Evolutionary conservation across 2,888 invertebrate genomes (phyloP), one percentile per base, ranked within the genome.

Genomic region (Petrolisthes cinctipes): DNA sequence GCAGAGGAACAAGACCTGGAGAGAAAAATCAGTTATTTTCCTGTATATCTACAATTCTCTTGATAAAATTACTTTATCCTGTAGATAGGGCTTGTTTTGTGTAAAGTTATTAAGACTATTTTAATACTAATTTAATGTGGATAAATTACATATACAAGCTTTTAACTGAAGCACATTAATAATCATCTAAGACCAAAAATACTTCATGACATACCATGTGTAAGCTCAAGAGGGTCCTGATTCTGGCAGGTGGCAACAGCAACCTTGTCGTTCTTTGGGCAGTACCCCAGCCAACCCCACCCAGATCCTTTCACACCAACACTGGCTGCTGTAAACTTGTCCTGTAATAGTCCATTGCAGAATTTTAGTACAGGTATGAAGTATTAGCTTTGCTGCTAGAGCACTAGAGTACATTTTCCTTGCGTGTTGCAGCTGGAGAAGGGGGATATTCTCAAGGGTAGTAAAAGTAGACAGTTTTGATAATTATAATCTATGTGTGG

Each of bases 221-320:
- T 97, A 0, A 96, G 96, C 93, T 97, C 95, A 86, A 99, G 93
- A 0, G 98, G 98, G 93, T 99, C 99, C 85, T 90, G 90, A 93
- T 99, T 99, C 88, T 96, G 95, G 93, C 98, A 97, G 2, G 97
- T 95, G 7, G 96, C 95, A 91, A 99, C 95, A 92, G 96, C 95
- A 61, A 99, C 93, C 91, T 94, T 94, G 91, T 96, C 95, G 85
- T 95, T 94, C 91, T 95, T 95, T 91, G 95, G 95, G 93, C 97
- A 97, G 92, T 95, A 98, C 0, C 98, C 99, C 0, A 99, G 94
- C 99, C 99, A 99, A 73, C 98, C 99, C 99, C 99, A 99, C 0
- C 99, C 99, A 5, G 99, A 99, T 4, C 99, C 99, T 93, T 99
- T 98, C 61, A 99, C 96, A 0, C 95, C 98, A 2, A 98, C 92